Base-by-base conservation (phyloP, 2,113 vertebrate species). In the Setophaga kirtlandii region DNA sequence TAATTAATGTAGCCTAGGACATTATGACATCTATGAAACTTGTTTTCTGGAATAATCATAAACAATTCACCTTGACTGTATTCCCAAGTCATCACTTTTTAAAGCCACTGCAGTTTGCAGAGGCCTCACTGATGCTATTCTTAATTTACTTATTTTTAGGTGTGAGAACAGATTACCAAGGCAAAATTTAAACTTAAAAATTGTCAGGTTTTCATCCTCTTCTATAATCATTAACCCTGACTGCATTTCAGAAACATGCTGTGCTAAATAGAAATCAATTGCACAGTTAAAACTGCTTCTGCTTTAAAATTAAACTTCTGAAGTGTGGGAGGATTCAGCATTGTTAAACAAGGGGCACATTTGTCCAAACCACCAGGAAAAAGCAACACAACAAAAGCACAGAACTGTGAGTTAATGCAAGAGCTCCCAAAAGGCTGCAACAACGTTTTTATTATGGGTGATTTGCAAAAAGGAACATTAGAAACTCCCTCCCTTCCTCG, bases 131-230 rank as follows among this genome's bases (percentile, higher is more conserved):
- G 59, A 83, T 59, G 64, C 75, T 86, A 31, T 86, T 75, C 89
- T 83, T 69, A 46, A 85, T 80, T 70, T 63, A 81, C 46, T 95
- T 78, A 82, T 76, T 95, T 92, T 90, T 52, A 93, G 58, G 74
- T 46, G 74, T n/a, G 49, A 96, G 81, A 96, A 89, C 52, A 91
- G 65, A 67, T 68, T 47, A 94, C 74, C 77, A 74, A 55, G 50
- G 58, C 77, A 87, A 79, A 91, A 91, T 35, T 76, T 55, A 82
- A 95, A 65, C 31, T 69, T 17, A 75, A 85, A 79, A 31, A 15
- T 30, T 35, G 30, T 35, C 83, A 70, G 11, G 11, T 27, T 92
- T 86, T 56, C 64, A 80, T 47, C 39, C 27, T 59, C 68, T 81
- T 91, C 52, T 46, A 58, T 74, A 59, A 83, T 31, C 65, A 47